Base-by-base conservation (phyloP, 2,888 invertebrate species). In the Marasmarcha lunaedactyla region DNA sequence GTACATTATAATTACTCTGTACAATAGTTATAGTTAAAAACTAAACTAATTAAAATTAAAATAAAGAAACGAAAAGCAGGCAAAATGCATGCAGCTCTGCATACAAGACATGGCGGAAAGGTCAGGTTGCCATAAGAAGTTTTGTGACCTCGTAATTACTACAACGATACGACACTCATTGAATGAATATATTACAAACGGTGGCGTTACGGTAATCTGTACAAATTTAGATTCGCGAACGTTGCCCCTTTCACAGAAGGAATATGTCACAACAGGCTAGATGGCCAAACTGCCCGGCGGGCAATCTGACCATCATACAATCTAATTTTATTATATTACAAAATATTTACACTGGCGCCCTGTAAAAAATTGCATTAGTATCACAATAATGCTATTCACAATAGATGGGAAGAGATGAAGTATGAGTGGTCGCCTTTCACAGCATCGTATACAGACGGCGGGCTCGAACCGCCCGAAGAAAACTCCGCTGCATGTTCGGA, bases 171-270 rank as follows among this genome's bases (percentile, higher is more conserved):
- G 89, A 89, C 89, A 88, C 87, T 89, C 89, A 89, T 84, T 78
- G 70, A 74, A 77, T 74, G 81, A 66, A 72, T 77, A 83, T 78
- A 76, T 83, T 81, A 83, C 81, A 81, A 81, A 81, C 81, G 79
- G 72, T 81, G 81, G 83, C 81, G 81, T 79, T 77, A 79, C 73
- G 69, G 61, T 68, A 70, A 61, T 61, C 77, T 79, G 76, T 78
- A 79, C 78, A 78, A 77, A 66, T 69, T 67, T 70, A 67, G 64
- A 71, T 70, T 77, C 71, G 86, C 87, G 88, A 89, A 90, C 90
- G 90, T 87, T 87, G 90, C 90, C 91, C 91, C 91, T 90, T 90
- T 90, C 91, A 91, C 90, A 91, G 89, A 89, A 83, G 79, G 87
- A 91, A 91, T 90, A 90, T 91, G 91, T 90, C 91, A 91, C 90